phyloP scores from a whole-genome alignment of 2,797 vertebrate species.

The Otolemur crassicaudatus region DNA sequence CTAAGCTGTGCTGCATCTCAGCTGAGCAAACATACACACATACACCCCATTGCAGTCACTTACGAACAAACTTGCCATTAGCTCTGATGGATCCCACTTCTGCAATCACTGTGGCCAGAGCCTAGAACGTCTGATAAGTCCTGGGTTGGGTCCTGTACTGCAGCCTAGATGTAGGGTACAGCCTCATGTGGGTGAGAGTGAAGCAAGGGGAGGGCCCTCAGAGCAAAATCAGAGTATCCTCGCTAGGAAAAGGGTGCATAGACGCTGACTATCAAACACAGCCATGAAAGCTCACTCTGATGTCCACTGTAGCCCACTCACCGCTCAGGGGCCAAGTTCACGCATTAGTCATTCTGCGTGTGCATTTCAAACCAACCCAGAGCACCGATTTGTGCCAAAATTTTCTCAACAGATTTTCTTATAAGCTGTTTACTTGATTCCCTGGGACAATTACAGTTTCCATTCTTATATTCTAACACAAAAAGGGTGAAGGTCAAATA shows the following conservation, averaged over 20 bases:
- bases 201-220: background rate
- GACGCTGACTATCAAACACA: background rate
- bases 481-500: constrained; percentile 58
- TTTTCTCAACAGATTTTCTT: constrained; percentile 38
- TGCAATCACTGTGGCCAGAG: background rate
- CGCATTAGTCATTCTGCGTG: background rate
- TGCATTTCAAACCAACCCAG: background rate
- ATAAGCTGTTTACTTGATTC: constrained; percentile 50
- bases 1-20: background rate
- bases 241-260: background rate
- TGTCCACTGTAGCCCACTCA: background rate
- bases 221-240: background rate
- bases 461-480: background rate
- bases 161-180: background rate
- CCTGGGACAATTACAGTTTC: background rate
- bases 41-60: background rate
- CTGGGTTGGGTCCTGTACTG: background rate
- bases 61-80: background rate
- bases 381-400: background rate
- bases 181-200: background rate
- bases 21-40: background rate
- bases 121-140: background rate
- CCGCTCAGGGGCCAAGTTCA: background rate
- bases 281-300: background rate
- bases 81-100: background rate